These are phyloP conservation scores for Pogonus chalceus DNA, from an alignment of 1,140 invertebrate species.

Conservation along the genomic window DNA sequence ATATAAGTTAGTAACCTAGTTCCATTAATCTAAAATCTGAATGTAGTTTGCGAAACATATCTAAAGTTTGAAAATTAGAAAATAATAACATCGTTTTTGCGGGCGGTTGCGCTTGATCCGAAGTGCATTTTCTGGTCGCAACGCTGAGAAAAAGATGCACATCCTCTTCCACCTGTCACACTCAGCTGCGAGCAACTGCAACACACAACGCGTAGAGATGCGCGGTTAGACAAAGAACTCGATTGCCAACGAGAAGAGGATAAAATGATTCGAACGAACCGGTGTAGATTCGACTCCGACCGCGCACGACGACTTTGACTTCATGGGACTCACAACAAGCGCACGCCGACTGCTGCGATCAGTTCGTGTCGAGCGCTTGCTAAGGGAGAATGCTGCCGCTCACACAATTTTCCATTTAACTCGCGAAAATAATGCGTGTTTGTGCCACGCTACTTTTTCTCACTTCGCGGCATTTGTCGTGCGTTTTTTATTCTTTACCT, in stretches of 20 bases:
- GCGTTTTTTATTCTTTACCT: background rate
- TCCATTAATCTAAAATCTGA: too few relatives aligned
- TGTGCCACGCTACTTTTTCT: background rate
- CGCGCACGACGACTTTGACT: background rate
- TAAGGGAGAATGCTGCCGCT: background rate
- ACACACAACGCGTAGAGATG: background rate
- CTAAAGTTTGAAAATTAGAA: too few relatives aligned
- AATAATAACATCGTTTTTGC: too few relatives aligned
- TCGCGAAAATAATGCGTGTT: slow-evolving; percentile 3
- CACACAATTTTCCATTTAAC: background rate
- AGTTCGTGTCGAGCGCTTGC: background rate
- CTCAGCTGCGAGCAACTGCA: slow-evolving; percentile 1
- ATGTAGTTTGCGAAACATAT: too few relatives aligned
- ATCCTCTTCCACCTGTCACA: slow-evolving; percentile 5
- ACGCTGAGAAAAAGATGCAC: too few relatives aligned
- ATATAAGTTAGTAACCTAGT: too few relatives aligned
- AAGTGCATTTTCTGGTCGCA: slow-evolving; percentile 2
- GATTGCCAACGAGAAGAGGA: background rate
- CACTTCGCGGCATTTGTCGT: background rate
- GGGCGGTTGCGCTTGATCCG: background rate
- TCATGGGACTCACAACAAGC: background rate
- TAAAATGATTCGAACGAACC: background rate
- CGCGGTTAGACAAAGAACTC: background rate
- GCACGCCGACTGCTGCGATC: background rate
- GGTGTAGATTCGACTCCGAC: background rate